A percentile compares a stretch with the other conserved stretches of the same genome.
Conservation (phyloP, 2,888 invertebrate species). For the Enoplolaimus lenunculus region DNA sequence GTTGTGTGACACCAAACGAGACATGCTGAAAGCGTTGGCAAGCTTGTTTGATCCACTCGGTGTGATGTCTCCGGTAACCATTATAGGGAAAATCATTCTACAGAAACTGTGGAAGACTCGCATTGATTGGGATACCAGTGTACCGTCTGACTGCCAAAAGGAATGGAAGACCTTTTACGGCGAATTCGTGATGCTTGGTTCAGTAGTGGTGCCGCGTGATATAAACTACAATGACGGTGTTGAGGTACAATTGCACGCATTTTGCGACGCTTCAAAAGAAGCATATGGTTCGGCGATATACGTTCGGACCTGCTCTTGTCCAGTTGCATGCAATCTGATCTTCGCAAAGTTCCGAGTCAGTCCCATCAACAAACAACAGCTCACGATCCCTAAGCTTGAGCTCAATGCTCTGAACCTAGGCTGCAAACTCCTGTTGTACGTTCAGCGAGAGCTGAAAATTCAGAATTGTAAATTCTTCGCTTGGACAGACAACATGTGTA, state of each 20-base stretch:
- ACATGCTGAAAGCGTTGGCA: slow-evolving; percentile 6
- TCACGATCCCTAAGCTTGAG: neutral
- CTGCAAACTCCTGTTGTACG: slow-evolving; percentile 14
- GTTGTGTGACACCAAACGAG: slow-evolving; percentile 1
- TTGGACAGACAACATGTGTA: slow-evolving; percentile 16
- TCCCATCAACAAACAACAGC: neutral
- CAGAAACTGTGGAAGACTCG: slow-evolving; percentile 21
- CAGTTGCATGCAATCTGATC: neutral
- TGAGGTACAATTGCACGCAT: neutral
- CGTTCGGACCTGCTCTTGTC: neutral
- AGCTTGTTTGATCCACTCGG: slow-evolving; percentile 27
- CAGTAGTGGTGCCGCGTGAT: neutral
- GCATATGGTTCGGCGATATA: slow-evolving; percentile 20
- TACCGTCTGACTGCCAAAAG: neutral
- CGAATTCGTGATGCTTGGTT: neutral
- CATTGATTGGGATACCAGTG: slow-evolving; percentile 19
- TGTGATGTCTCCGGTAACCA: slow-evolving; percentile 24
- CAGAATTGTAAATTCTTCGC: slow-evolving; percentile 5
- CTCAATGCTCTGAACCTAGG: slow-evolving; percentile 12
- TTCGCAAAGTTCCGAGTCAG: neutral
- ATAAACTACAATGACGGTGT: neutral
- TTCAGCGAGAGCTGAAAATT: slow-evolving; percentile 14
- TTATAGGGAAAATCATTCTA: slow-evolving; percentile 22
- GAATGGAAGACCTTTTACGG: neutral
- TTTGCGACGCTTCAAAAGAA: slow-evolving; percentile 20